Conservation (phyloP, 1,140 invertebrate species). For the Camponotus vicinus region DNA sequence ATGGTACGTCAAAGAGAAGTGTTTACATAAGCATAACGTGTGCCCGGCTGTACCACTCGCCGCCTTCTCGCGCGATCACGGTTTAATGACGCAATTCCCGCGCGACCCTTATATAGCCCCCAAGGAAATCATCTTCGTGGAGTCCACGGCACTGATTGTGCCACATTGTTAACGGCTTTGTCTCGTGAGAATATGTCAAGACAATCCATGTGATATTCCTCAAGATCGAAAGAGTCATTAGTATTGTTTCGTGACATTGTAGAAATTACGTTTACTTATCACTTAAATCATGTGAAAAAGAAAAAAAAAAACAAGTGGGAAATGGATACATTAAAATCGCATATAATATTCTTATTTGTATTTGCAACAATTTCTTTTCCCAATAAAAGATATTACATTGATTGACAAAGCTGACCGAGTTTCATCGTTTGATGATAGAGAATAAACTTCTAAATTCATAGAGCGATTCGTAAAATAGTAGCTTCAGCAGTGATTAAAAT, state of each 20-base stretch:
- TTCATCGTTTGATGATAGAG: neutral
- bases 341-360: neutral
- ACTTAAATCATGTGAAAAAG: neutral
- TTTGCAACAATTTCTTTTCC: neutral
- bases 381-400: neutral
- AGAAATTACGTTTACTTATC: neutral
- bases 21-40: slow-evolving; percentile 12
- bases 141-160: slow-evolving; percentile 26
- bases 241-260: neutral
- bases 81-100: slow-evolving; percentile 56
- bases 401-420: neutral
- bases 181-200: slow-evolving; percentile 21
- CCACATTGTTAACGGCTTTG: slow-evolving; percentile 40
- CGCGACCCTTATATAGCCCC: slow-evolving; percentile 28
- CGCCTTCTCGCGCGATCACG: slow-evolving; percentile 54
- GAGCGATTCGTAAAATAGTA: neutral
- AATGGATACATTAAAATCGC: neutral
- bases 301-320: neutral
- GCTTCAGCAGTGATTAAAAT: neutral
- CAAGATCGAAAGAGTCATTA: slow-evolving; percentile 18
- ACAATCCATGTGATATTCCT: slow-evolving; percentile 19
- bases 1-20: neutral
- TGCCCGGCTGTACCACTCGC: slow-evolving; percentile 57
- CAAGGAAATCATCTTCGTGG: slow-evolving; percentile 54
- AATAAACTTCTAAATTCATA: neutral